phyloP scores from a whole-genome alignment of 2,113 vertebrate genomes.

The Paedocypris sp. region DNA sequence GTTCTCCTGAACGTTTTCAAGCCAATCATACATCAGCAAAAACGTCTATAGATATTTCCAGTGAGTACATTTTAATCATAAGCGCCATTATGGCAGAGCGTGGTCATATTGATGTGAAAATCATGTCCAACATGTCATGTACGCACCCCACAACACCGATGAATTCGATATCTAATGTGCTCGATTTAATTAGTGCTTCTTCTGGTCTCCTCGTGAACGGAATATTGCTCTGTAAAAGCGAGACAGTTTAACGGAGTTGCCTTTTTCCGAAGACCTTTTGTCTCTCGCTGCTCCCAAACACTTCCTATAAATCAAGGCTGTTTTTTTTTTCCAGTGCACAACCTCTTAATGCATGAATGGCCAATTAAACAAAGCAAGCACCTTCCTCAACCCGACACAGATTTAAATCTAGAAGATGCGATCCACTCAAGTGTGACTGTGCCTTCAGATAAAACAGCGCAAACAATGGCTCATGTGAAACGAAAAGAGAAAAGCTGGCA shows the following conservation, averaged over 20 bases:
- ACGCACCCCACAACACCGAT: too few species aligned
- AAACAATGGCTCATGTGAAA: neutral
- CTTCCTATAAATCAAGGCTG: slow-evolving; percentile 1
- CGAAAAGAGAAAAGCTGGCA: neutral
- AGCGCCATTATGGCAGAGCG: too few species aligned
- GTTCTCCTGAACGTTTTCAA: too few species aligned
- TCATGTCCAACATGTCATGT: too few species aligned
- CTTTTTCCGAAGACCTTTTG: slow-evolving; percentile 7
- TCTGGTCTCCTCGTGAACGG: neutral
- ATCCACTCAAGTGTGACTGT: neutral
- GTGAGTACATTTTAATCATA: too few species aligned
- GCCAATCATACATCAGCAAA: too few species aligned
- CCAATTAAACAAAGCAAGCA: neutral
- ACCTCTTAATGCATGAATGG: neutral
- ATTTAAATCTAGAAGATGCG: neutral
- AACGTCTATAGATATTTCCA: too few species aligned
- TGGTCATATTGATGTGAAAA: too few species aligned
- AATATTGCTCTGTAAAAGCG: neutral
- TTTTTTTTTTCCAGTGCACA: neutral
- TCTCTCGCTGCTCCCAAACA: slow-evolving; percentile 2
- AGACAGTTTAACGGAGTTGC: neutral
- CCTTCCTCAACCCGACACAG: neutral
- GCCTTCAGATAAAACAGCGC: neutral
- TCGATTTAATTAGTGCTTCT: neutral
- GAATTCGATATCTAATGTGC: neutral